Percentiles rank a stretch among this genome's conserved stretches.
Evolutionary conservation across 2,113 vertebrate genomes (phyloP).

Genomic region (Gobio gobio): DNA sequence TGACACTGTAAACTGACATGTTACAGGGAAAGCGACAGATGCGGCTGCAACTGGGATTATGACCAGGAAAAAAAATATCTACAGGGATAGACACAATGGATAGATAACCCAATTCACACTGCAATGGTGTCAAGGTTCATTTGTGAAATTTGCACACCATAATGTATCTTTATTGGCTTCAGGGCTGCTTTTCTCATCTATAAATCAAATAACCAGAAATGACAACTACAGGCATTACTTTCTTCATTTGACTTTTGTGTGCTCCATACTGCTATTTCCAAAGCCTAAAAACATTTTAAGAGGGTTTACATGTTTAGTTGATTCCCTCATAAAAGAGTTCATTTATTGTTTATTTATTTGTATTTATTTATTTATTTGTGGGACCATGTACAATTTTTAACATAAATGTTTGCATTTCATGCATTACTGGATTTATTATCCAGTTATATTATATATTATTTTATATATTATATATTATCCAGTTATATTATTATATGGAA

Average conservation of each 20-base stretch:
- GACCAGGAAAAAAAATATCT: not conserved
- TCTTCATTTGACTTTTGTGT: not conserved
- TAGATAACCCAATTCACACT: not conserved
- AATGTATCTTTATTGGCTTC: not conserved
- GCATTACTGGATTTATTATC: too few relatives aligned
- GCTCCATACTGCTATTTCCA: not conserved
- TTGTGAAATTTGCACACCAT: not conserved
- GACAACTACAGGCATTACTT: not conserved
- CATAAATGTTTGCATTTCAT: too few relatives aligned
- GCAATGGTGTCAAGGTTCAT: not conserved
- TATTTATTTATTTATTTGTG: too few relatives aligned
- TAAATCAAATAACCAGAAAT: not conserved
- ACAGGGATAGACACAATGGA: not conserved
- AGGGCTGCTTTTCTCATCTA: not conserved
- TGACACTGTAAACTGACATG: slow-evolving; percentile 36
- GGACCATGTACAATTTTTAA: too few relatives aligned
- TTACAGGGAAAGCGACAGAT: not conserved
- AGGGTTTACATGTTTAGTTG: too few relatives aligned
- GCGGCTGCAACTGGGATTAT: not conserved
- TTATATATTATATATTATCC: too few relatives aligned
- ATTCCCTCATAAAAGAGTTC: too few relatives aligned
- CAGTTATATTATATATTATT: too few relatives aligned
- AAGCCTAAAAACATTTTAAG: not conserved
- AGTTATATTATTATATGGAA: too few relatives aligned
- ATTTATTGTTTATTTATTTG: too few relatives aligned